These are phyloP conservation scores for Alentia gelatinosa DNA, from an alignment of 2,888 invertebrate species.

Conservation along the genomic window DNA sequence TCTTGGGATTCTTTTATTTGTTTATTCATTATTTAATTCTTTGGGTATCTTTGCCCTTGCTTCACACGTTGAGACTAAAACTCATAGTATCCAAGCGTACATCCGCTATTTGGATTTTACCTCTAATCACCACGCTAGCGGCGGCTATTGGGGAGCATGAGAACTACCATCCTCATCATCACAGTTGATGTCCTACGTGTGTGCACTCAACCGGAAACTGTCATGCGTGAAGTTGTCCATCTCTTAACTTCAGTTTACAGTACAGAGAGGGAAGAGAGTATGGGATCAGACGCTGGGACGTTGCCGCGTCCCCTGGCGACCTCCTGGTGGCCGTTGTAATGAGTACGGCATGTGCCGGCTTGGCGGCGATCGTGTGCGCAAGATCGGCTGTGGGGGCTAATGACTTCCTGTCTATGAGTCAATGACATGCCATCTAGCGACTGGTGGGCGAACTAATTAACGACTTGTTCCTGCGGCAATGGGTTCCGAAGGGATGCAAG, in stretches of 20 bases:
- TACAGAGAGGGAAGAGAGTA: neutral
- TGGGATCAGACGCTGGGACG: neutral
- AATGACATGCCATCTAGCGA: conserved; percentile 34
- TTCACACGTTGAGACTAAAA: no score
- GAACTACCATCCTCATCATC: neutral
- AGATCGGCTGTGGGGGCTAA: conserved; percentile 31
- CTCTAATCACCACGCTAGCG: neutral
- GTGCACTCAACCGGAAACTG: conserved; percentile 47
- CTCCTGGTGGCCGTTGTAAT: neutral
- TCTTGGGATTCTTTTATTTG: no score
- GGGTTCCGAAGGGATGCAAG: conserved; percentile 15
- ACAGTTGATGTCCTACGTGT: neutral
- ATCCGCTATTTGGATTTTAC: no score
- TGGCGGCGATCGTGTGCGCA: neutral
- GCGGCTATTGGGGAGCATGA: neutral
- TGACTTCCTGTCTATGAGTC: conserved; percentile 45
- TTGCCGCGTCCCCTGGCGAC: conserved; percentile 1
- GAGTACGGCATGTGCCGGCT: neutral
- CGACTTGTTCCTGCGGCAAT: conserved; percentile 33
- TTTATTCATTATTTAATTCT: no score
- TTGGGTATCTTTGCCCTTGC: no score
- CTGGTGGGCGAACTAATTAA: conserved; percentile 38
- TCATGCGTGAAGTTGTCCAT: neutral
- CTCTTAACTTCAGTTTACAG: neutral
- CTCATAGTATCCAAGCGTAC: no score